Base-by-base conservation (phyloP, 2,797 vertebrate genomes). In the Phoeniculus purpureus region DNA sequence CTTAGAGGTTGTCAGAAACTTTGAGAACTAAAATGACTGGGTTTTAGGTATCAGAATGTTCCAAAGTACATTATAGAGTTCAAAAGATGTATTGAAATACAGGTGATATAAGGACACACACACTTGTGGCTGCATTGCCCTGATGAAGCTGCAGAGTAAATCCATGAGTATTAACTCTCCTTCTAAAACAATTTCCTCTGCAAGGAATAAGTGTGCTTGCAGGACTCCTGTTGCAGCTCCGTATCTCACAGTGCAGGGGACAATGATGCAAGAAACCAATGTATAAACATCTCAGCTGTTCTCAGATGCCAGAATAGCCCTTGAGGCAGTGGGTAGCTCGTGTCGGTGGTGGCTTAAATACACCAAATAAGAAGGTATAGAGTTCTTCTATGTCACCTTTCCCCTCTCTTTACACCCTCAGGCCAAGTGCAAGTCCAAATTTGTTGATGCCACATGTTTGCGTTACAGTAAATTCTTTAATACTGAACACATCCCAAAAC, bases 11-110 rank as follows among this genome's bases (percentile, higher is more conserved):
- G 83, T 83, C 82, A 89, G 68, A 96, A 92, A 79, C 77, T 91
- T 67, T 58, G 58, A 78, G 52, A 87, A 85, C 25, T 89, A 12
- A 72, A 90, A 77, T 86, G 23, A 72, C 50, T 86, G 1, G 37
- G 21, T 62, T 92, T 86, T 93, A 83, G 74, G 73, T 87, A 87
- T 90, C 88, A 87, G 45, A 91, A 96, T 92, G 88, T 79, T 85
- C 23, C 25, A 9, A 90, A 71, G 66, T 59, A 84, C 32, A 31
- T 90, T 94, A 89, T 81, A 66, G 51, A 37, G 48, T 87, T 66
- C 90, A 50, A 81, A 93, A 78, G 48, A 4, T 72, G 17, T 56
- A 40, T 45, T 82, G 87, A 68, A 74, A 81, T 81, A n/a, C 10
- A 64, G 21, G 15, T 34, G 15, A 43, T 59, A 16, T 2, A 6